Evolutionary conservation across 2,888 invertebrate species (phyloP).

Genomic region (Priocnemis perturbator): DNA sequence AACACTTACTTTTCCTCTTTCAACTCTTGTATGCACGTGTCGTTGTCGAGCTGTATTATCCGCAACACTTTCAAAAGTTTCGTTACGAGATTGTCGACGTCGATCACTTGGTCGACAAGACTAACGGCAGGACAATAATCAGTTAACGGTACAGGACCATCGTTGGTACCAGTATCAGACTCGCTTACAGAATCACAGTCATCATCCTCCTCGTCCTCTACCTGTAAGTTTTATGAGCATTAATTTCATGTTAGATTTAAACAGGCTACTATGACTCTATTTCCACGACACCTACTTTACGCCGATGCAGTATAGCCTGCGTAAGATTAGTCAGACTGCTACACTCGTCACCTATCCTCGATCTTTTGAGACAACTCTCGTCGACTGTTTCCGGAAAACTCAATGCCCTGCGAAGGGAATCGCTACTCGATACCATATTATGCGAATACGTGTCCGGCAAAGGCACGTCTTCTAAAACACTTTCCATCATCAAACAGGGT

Average conservation of each 20-base stretch:
- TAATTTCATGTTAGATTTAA: background rate
- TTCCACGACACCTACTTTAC: slow-evolving; percentile 74
- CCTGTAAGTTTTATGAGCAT: slow-evolving; percentile 46
- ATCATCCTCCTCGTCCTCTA: slow-evolving; percentile 72
- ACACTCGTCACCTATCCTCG: slow-evolving; percentile 78
- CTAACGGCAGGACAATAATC: slow-evolving; percentile 79
- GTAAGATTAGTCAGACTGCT: slow-evolving; percentile 83
- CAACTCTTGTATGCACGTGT: slow-evolving; percentile 81
- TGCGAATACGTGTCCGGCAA: slow-evolving; percentile 82
- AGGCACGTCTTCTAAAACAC: slow-evolving; percentile 82
- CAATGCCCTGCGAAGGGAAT: slow-evolving; percentile 72
- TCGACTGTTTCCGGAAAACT: slow-evolving; percentile 70
- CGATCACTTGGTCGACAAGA: slow-evolving; percentile 84
- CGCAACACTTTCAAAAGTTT: slow-evolving; percentile 84
- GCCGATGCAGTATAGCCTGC: slow-evolving; percentile 85
- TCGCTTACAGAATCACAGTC: slow-evolving; percentile 73
- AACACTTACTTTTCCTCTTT: slow-evolving; percentile 80
- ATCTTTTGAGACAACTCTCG: slow-evolving; percentile 58
- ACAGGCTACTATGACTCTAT: background rate
- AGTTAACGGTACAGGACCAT: slow-evolving; percentile 71
- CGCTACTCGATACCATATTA: slow-evolving; percentile 81
- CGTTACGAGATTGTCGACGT: slow-evolving; percentile 85
- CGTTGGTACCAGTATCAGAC: slow-evolving; percentile 75
- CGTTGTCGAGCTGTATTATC: slow-evolving; percentile 84
- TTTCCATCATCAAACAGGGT: slow-evolving; percentile 89